These are phyloP conservation scores for Antheraea yamamai DNA, from an alignment of 2,888 invertebrate species.

Conservation along the genomic window DNA sequence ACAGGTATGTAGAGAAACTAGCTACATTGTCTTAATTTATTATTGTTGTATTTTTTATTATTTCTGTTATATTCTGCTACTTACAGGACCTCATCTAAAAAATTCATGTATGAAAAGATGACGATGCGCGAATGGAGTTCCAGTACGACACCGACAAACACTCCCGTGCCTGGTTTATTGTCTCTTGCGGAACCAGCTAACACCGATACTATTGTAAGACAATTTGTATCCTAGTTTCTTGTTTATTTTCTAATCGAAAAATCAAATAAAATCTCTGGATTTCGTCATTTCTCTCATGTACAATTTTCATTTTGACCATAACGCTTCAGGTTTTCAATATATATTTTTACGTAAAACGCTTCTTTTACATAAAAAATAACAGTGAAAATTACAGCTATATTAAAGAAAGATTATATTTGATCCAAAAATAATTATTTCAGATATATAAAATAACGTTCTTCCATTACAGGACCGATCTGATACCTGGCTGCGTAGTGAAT, in stretches of 20 bases:
- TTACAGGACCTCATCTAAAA: slow-evolving; percentile 76
- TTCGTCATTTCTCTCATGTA: background rate
- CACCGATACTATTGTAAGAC: slow-evolving; percentile 62
- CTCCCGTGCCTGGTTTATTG: slow-evolving; percentile 71
- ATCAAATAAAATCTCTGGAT: background rate
- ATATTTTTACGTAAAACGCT: background rate
- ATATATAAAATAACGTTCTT: background rate
- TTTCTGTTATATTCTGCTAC: slow-evolving; percentile 19
- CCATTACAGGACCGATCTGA: slow-evolving; percentile 82
- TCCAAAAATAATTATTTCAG: no score
- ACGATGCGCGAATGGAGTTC: slow-evolving; percentile 78
- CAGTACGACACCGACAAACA: slow-evolving; percentile 60
- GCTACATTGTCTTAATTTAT: slow-evolving; percentile 22
- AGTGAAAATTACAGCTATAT: background rate
- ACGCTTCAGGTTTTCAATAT: background rate
- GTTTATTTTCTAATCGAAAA: no score
- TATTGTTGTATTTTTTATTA: background rate
- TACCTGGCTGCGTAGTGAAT: slow-evolving; percentile 73
- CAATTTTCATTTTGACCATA: background rate
- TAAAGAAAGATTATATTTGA: no score
- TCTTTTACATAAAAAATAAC: background rate
- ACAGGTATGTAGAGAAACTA: slow-evolving; percentile 55
- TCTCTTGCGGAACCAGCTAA: slow-evolving; percentile 69
- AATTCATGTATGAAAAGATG: slow-evolving; percentile 80
- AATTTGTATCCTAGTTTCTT: background rate